Percentiles rank a stretch among this genome's conserved stretches.
Evolutionary conservation across 1,140 invertebrate genomes (phyloP).

Genomic region (Neodiprion lecontei): DNA sequence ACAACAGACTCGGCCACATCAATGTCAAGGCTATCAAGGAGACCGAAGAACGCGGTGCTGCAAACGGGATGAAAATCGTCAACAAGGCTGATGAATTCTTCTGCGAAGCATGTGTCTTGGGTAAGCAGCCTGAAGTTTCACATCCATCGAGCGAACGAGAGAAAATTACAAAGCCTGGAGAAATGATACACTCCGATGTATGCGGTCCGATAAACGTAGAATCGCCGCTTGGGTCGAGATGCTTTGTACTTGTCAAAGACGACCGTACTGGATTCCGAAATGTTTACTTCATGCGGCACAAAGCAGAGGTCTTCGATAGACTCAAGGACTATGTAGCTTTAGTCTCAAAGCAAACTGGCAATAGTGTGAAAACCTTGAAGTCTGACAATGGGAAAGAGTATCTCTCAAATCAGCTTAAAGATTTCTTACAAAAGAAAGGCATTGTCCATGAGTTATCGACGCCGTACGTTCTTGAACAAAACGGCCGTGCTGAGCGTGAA

Average conservation of each 20-base stretch:
- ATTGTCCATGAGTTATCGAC: slow-evolving; percentile 19
- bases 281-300: slow-evolving; percentile 21
- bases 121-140: not conserved
- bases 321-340: slow-evolving; percentile 17
- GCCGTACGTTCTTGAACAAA: slow-evolving; percentile 21
- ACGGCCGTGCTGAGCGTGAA: slow-evolving; percentile 23
- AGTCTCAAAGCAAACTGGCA: slow-evolving; percentile 23
- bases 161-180: not conserved
- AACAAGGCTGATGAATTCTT: not conserved
- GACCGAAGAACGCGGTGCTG: slow-evolving; percentile 6
- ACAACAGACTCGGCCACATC: slow-evolving; percentile 17
- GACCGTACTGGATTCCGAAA: slow-evolving; percentile 22
- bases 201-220: slow-evolving; percentile 15
- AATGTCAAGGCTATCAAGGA: slow-evolving; percentile 18
- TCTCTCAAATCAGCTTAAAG: slow-evolving; percentile 18
- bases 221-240: slow-evolving; percentile 13
- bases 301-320: slow-evolving; percentile 19
- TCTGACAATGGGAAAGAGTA: slow-evolving; percentile 23
- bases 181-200: slow-evolving; percentile 21
- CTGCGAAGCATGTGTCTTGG: slow-evolving; percentile 14
- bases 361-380: slow-evolving; percentile 20
- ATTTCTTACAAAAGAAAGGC: slow-evolving; percentile 16
- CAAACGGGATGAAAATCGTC: not conserved
- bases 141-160: not conserved
- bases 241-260: slow-evolving; percentile 20